A percentile compares a stretch with the other conserved stretches of the same genome.
phyloP scores from a whole-genome alignment of 2,113 vertebrate species.

The Nesoenas mayeri region DNA sequence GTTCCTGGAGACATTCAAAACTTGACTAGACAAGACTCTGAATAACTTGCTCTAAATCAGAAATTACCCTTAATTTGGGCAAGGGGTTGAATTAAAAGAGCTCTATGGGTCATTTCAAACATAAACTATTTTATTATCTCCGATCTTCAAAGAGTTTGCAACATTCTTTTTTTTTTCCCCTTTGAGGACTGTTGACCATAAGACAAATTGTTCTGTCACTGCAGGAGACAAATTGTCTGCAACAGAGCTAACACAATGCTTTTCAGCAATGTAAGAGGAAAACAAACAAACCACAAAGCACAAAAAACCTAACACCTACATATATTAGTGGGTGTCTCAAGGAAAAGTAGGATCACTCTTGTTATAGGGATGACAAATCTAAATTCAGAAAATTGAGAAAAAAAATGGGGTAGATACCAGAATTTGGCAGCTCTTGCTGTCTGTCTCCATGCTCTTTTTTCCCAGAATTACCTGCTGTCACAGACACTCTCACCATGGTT shows the following conservation, averaged over 20 bases:
- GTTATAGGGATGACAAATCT: background rate
- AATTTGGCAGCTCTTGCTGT: background rate
- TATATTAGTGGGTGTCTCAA: background rate
- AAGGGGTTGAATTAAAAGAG: background rate
- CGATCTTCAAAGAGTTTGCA: background rate
- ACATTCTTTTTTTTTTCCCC: background rate
- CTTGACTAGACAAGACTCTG: background rate
- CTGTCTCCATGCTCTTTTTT: background rate
- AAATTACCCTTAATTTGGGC: background rate
- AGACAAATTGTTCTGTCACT: background rate
- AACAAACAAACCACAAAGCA: fast-evolving
- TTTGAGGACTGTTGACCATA: background rate
- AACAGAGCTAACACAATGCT: background rate
- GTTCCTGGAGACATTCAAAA: background rate
- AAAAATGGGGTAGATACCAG: fast-evolving
- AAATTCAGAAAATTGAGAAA: background rate
- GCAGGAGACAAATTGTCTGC: background rate
- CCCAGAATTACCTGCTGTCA: background rate
- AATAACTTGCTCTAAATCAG: background rate
- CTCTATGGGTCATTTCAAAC: background rate
- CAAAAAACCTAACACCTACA: fast-evolving
- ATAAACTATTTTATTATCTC: background rate
- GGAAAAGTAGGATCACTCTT: background rate
- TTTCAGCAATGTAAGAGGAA: background rate
- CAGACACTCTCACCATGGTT: background rate